Base-by-base conservation (phyloP, 2,888 invertebrate species). In the Chrysina gloriosa region DNA sequence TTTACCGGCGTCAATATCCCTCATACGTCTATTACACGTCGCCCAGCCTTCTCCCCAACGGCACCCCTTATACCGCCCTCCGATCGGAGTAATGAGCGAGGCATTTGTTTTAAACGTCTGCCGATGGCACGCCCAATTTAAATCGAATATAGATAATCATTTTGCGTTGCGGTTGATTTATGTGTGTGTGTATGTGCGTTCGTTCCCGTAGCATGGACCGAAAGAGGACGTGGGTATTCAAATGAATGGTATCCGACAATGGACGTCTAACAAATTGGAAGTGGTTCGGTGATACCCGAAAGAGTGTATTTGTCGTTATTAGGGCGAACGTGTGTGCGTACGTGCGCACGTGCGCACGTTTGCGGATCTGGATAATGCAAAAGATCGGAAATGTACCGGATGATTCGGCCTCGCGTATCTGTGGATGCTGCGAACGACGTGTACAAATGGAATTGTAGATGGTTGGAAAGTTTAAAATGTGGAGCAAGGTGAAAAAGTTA, bases 41-140 rank as follows among this genome's bases (percentile, higher is more conserved):
- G 27, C 2, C 9, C 50, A 5, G 11, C 52, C 34, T 45, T 6
- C 52, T 52, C 19, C 31, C 25, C 36, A 6, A 11, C 42, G 9
- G 11, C 16, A 6, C 29, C 67, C 52, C 11, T 21, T 39, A 34
- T 21, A 25, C 11, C 42, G 2, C 1, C 1, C 29, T n/a, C 45
- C 11, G 7, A 21, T 39, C 19, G 29, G 42, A 63, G 67, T 67
- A 67, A 63, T 52, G 39, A 63, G 50, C 23, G 48, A 27, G 19
- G 67, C 67, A 63, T 67, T 67, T 67, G 67, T 67, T 67, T 67
- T 67, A 67, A 67, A 63, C 45, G 52, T 39, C 67, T 67, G 67
- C 31, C 63, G 29, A 52, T 63, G 67, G 63, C 67, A 63, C 63
- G 50, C 27, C 27, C 63, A 52, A 67, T 67, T 67, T 67, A 63